Base-by-base conservation (phyloP, 2,888 invertebrate species). In the Aleiodes leptofemur region DNA sequence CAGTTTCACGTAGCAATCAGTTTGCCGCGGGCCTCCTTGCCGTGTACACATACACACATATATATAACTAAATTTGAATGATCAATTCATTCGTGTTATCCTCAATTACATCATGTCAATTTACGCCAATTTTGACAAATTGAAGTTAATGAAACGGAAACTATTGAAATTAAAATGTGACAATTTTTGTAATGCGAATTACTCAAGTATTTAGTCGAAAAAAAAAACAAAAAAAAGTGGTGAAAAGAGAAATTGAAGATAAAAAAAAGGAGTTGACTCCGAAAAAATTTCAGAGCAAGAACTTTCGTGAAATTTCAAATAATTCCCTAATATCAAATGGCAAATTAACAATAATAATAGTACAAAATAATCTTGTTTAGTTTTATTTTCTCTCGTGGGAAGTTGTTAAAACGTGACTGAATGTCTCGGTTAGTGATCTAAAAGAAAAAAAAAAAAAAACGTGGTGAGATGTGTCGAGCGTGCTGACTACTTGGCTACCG, bases 11-110 rank as follows among this genome's bases (percentile, higher is more conserved):
- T 75, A 55, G 38, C 51, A 81, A 82, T 80, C 82, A 82, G 85
- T 84, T 78, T 77, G 79, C 79, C 78, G 73, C 68, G 79, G 80
- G 78, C 83, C 79, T 76, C 76, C 81, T 43, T 69, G 74, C 77
- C 73, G 76, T 61, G 56, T 55, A 72, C 53, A 43, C 6, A 53
- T n/a, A n/a, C 53, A 23, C 2, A 23, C 2, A 23, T 23, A 23
- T 23, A 23, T 34, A 14, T 6, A n/a, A 3, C 16, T 4, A 23
- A 23, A 11, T 61, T 34, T 57, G 11, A 31, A 57, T 16, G 14
- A 31, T 29, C 38, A 14, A 14, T 61, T 14, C 8, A 61, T 61
- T 61, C 16, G 8, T 29, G 13, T 31, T n/a, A 51, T 31, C 23
- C n/a, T 68, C 68, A 29, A 50, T 68, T n/a, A 68, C 50, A 51